Evolutionary conservation across 1,140 invertebrate species (phyloP).

Genomic region (Teleogryllus occipitalis): DNA sequence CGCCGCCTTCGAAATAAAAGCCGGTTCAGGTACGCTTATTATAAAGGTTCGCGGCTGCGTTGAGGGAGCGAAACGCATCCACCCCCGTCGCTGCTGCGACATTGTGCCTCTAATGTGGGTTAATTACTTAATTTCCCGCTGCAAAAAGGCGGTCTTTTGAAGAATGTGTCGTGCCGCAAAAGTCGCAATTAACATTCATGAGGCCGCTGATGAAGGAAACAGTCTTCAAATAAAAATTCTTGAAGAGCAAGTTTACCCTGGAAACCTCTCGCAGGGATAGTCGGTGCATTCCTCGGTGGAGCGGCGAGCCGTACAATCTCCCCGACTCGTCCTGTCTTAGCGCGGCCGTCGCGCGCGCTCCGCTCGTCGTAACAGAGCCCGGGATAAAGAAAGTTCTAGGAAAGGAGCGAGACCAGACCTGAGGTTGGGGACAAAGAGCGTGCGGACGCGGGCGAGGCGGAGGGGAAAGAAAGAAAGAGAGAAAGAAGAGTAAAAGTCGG

Average conservation of each 20-base stretch:
- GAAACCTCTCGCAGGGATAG: background rate
- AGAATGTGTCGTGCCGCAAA: background rate
- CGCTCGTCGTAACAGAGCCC: background rate
- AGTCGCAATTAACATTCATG: slow-evolving; percentile 4
- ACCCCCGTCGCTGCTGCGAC: too few species aligned
- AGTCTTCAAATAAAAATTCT: background rate
- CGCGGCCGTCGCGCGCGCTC: too few species aligned
- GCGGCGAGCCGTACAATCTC: background rate
- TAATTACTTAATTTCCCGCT: slow-evolving; percentile 1
- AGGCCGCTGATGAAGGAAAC: background rate
- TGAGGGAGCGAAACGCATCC: background rate
- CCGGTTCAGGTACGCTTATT: background rate
- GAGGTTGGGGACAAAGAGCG: background rate
- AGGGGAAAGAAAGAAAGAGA: background rate
- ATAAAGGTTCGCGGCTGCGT: background rate
- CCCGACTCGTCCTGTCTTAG: background rate
- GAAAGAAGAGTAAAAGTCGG: background rate
- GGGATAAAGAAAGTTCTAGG: background rate
- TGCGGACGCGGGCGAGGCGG: too few species aligned
- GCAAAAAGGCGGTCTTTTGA: background rate
- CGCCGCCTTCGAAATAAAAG: background rate
- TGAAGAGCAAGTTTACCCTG: background rate
- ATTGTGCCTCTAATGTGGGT: slow-evolving; percentile 3
- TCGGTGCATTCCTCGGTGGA: background rate
- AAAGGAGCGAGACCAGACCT: background rate